Conservation (phyloP, 1,140 invertebrate genomes). For the Drepana arcuata region DNA sequence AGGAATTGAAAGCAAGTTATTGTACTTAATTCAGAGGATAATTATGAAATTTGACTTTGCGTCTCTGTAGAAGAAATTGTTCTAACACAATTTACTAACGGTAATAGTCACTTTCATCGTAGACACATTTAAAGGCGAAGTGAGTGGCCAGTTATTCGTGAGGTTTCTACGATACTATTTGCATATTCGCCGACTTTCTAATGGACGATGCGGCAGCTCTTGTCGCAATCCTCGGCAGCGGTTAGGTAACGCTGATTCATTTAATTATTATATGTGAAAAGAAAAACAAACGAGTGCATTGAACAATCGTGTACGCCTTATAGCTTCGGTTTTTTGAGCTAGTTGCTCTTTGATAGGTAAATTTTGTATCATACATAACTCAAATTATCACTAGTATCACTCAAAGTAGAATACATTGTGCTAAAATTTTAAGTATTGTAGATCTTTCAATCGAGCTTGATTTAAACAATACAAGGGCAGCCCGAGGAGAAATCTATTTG, state of each 20-base stretch:
- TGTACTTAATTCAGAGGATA: too few species aligned
- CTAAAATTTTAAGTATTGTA: too few species aligned
- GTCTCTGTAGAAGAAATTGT: slow-evolving; percentile 29
- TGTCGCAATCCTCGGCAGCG: slow-evolving; percentile 59
- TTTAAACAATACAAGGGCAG: too few species aligned
- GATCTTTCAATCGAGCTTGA: too few species aligned
- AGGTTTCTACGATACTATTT: slow-evolving; percentile 71
- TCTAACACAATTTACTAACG: slow-evolving; percentile 61
- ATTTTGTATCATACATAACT: too few species aligned
- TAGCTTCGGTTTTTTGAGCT: slow-evolving; percentile 26
- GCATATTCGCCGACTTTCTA: slow-evolving; percentile 71
- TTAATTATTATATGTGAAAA: slow-evolving; percentile 60
- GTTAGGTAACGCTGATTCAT: slow-evolving; percentile 63
- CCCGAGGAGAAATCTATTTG: too few species aligned
- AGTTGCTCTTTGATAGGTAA: too few species aligned
- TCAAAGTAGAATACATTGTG: slow-evolving; percentile 30
- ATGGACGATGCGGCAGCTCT: slow-evolving; percentile 63
- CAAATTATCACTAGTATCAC: too few species aligned
- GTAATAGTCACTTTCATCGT: slow-evolving; percentile 67
- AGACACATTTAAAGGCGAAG: slow-evolving; percentile 64
- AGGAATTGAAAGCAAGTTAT: too few species aligned
- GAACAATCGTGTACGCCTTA: too few species aligned
- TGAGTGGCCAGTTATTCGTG: slow-evolving; percentile 69
- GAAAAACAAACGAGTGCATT: slow-evolving; percentile 33
- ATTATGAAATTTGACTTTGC: slow-evolving; percentile 40